Percentiles rank a stretch among this genome's conserved stretches.
Evolutionary conservation across 23 tunicate genomes (phyloP).

Genomic region (Trididemnum nubilum): DNA sequence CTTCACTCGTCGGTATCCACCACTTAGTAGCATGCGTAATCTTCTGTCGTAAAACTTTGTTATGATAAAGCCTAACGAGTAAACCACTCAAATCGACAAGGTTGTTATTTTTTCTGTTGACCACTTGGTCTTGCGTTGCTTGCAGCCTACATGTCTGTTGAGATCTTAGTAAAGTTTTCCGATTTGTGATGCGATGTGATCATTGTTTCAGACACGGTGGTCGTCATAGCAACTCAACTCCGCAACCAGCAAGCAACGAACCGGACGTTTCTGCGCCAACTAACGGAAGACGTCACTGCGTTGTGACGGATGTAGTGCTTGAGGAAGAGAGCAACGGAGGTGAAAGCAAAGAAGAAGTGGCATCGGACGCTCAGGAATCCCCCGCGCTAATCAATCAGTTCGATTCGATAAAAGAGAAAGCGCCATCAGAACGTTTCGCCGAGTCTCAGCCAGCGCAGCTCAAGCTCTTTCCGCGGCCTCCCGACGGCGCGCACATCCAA

Average conservation of each 20-base stretch:
- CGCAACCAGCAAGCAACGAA: conserved; percentile 46
- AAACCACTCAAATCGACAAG: too few relatives aligned
- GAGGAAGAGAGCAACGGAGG: conserved; percentile 32
- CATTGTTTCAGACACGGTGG: conserved; percentile 46
- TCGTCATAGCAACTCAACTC: conserved; percentile 41
- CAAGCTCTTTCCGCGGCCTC: background rate
- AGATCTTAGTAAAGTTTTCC: too few relatives aligned
- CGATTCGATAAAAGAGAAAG: background rate
- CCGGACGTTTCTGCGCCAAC: conserved; percentile 19
- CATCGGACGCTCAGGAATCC: background rate
- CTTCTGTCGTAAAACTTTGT: too few relatives aligned
- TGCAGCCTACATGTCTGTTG: too few relatives aligned
- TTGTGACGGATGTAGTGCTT: conserved; percentile 48
- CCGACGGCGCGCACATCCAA: background rate
- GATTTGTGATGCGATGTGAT: too few relatives aligned
- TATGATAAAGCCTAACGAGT: too few relatives aligned
- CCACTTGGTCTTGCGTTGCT: too few relatives aligned
- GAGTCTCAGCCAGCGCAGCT: background rate
- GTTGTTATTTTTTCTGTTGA: too few relatives aligned
- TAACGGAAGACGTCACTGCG: conserved; percentile 53
- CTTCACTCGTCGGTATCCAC: too few relatives aligned
- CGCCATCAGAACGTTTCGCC: conserved; percentile 25
- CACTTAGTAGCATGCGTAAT: too few relatives aligned
- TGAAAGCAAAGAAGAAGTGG: background rate
- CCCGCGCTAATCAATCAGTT: background rate